A percentile compares a stretch with the other conserved stretches of the same genome.
phyloP scores from a whole-genome alignment of 1,140 invertebrate genomes.

The Psix sp. region DNA sequence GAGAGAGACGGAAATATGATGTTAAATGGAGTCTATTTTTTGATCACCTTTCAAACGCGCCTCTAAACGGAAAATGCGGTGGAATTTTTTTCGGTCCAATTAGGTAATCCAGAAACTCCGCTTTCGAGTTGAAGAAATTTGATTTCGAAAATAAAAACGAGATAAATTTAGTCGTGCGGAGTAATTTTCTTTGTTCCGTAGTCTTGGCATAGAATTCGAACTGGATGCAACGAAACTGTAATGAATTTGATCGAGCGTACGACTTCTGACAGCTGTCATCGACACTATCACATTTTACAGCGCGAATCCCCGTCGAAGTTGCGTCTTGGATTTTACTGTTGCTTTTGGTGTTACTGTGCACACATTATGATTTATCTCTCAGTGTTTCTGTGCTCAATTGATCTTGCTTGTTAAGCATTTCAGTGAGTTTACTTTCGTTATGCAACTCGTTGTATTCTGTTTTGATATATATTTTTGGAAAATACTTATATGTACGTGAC shows the following conservation, averaged over 20 bases:
- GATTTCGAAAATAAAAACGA: slow-evolving; percentile 8
- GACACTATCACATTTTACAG: slow-evolving; percentile 3
- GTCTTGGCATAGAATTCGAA: slow-evolving; percentile 4
- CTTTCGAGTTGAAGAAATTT: neutral
- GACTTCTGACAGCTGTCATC: slow-evolving; percentile 36
- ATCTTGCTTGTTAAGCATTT: slow-evolving; percentile 19
- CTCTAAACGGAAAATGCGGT: too few species aligned
- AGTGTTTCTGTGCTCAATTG: slow-evolving; percentile 1
- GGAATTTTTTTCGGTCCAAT: neutral
- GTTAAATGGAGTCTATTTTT: too few species aligned
- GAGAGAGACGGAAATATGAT: too few species aligned
- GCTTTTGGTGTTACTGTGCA: slow-evolving; percentile 10
- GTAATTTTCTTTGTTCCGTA: slow-evolving; percentile 23
- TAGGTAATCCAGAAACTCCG: too few species aligned
- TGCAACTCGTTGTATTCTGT: slow-evolving; percentile 23
- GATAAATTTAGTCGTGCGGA: slow-evolving; percentile 18
- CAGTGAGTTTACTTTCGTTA: slow-evolving; percentile 11
- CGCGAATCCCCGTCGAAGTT: too few species aligned
- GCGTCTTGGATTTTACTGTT: neutral
- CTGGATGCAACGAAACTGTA: slow-evolving; percentile 12
- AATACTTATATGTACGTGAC: slow-evolving; percentile 13
- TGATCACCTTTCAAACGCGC: neutral
- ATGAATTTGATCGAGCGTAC: slow-evolving; percentile 15
- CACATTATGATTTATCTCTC: slow-evolving; percentile 8
- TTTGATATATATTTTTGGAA: slow-evolving; percentile 22